Evolutionary conservation across 2,797 vertebrate genomes (phyloP).

Genomic region (Coranthus polyacanthus): DNA sequence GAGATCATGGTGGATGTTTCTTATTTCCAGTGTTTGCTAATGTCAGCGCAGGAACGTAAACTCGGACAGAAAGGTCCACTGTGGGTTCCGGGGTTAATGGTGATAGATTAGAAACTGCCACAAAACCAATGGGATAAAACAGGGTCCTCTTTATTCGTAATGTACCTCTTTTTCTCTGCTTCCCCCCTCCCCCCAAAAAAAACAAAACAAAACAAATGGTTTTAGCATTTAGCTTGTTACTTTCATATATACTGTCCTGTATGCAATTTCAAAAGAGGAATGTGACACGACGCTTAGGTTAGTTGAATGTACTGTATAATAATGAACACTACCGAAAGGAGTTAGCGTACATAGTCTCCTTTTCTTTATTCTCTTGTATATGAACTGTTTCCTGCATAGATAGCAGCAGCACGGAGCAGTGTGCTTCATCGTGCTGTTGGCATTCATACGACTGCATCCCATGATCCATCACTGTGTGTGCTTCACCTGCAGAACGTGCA

Average conservation of each 20-base stretch:
- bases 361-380: conserved; percentile 27
- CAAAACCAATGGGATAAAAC: conserved; percentile 50
- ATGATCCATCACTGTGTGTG: conserved; percentile 34
- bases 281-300: conserved; percentile 59
- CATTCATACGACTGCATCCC: conserved; percentile 36
- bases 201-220: conserved; percentile 17
- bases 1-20: background rate
- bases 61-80: background rate
- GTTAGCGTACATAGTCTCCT: conserved; percentile 16
- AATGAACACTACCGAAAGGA: conserved; percentile 46
- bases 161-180: conserved; percentile 5
- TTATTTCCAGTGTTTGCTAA: background rate
- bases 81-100: background rate
- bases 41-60: background rate
- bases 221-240: conserved; percentile 31
- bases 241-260: conserved; percentile 45
- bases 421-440: conserved; percentile 39
- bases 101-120: conserved; percentile 46
- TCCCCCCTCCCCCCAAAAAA: conserved; percentile 1
- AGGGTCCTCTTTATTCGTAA: conserved; percentile 50
- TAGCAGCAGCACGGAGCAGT: conserved; percentile 28
- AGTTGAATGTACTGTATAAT: conserved; percentile 76
- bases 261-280: conserved; percentile 58
- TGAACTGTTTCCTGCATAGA: conserved; percentile 30
- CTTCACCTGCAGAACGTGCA: conserved; percentile 35